These are phyloP conservation scores for Eilema depressum DNA, from an alignment of 2,888 invertebrate species.

Conservation along the genomic window DNA sequence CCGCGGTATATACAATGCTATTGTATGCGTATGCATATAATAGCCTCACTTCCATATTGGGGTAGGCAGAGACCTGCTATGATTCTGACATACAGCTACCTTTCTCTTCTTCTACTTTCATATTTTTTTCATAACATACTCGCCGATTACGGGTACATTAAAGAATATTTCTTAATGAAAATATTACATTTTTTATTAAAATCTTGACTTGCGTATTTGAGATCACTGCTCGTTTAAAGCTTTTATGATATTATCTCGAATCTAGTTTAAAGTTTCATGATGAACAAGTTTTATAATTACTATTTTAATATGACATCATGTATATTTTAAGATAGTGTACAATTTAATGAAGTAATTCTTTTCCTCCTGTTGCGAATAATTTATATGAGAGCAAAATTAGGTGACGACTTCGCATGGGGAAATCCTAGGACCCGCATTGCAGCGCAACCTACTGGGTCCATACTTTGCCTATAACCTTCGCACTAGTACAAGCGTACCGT, in stretches of 20 bases:
- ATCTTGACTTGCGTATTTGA: background rate
- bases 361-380: background rate
- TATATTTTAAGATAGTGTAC: background rate
- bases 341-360: background rate
- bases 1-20: too few relatives aligned
- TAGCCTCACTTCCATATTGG: too few relatives aligned
- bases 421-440: background rate
- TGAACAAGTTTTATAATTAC: background rate
- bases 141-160: too few relatives aligned
- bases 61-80: too few relatives aligned
- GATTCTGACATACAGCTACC: too few relatives aligned
- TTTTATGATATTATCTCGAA: background rate
- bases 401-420: background rate
- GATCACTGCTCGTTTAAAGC: too few relatives aligned
- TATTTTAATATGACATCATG: conserved; percentile 1
- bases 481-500: background rate
- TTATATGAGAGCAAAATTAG: background rate
- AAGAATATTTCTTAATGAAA: background rate
- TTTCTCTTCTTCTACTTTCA: too few relatives aligned
- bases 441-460: background rate
- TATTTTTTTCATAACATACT: too few relatives aligned
- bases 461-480: background rate
- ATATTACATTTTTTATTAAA: background rate
- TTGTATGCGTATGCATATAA: too few relatives aligned
- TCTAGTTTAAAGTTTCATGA: background rate